A percentile compares a stretch with the other conserved stretches of the same genome.
These are phyloP conservation scores for Malacosoma neustria DNA, from an alignment of 2,888 invertebrate species.

Conservation along the genomic window DNA sequence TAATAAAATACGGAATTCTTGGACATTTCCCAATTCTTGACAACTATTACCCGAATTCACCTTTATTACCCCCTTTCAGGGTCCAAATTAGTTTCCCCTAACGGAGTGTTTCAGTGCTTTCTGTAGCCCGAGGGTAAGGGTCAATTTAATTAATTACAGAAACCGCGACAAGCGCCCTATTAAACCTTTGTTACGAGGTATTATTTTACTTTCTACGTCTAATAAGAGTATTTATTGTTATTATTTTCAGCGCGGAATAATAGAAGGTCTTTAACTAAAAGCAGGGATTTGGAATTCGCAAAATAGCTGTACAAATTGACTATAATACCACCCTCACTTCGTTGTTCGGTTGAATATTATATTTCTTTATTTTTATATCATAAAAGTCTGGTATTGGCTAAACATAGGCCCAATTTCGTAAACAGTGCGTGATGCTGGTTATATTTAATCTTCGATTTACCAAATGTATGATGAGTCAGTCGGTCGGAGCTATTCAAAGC, in stretches of 20 bases:
- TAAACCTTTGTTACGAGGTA: slow-evolving; percentile 49
- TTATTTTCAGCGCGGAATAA: slow-evolving; percentile 7
- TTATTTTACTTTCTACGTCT: slow-evolving; percentile 37
- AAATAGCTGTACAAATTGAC: background rate
- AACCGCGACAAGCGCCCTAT: slow-evolving; percentile 53
- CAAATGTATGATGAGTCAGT: slow-evolving; percentile 58
- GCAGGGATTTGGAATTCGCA: background rate
- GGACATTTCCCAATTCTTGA: slow-evolving; percentile 31
- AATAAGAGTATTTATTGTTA: slow-evolving; percentile 31
- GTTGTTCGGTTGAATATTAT: no score
- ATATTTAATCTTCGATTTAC: slow-evolving; percentile 63
- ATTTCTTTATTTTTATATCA: no score
- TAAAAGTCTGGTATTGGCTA: no score
- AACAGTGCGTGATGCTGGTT: slow-evolving; percentile 29
- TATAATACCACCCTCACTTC: background rate
- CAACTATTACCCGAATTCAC: slow-evolving; percentile 20
- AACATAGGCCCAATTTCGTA: slow-evolving; percentile 13
- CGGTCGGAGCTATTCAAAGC: slow-evolving; percentile 47
- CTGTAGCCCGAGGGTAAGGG: slow-evolving; percentile 44
- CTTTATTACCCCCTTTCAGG: slow-evolving; percentile 26
- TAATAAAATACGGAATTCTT: slow-evolving; percentile 51
- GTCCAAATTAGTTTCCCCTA: slow-evolving; percentile 30
- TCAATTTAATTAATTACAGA: slow-evolving; percentile 60
- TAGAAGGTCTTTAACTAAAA: background rate
- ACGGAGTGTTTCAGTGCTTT: slow-evolving; percentile 25